phyloP scores from a whole-genome alignment of 1,140 invertebrate genomes.

The Mamestra configurata region DNA sequence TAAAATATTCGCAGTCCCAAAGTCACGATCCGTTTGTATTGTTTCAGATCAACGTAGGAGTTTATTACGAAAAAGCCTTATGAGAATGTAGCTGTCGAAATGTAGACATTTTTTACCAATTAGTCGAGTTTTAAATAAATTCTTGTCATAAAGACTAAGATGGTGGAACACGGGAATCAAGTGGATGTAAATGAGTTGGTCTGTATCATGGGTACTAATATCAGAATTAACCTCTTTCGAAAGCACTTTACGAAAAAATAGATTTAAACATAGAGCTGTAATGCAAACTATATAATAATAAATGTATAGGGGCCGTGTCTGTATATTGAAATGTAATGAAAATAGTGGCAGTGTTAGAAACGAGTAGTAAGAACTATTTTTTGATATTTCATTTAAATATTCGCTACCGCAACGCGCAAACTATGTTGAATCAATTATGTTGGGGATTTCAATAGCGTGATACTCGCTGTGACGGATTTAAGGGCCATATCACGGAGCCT shows the following conservation, averaged over 20 bases:
- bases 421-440: slow-evolving; percentile 3
- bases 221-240: slow-evolving; percentile 46
- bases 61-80: slow-evolving; percentile 87
- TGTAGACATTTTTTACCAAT: slow-evolving; percentile 80
- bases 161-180: slow-evolving; percentile 82
- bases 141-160: slow-evolving; percentile 74
- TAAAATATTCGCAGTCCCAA: slow-evolving; percentile 14
- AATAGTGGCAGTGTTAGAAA: slow-evolving; percentile 38
- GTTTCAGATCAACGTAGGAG: slow-evolving; percentile 86
- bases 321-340: slow-evolving; percentile 28
- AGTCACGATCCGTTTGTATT: slow-evolving; percentile 55
- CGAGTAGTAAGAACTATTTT: slow-evolving; percentile 22
- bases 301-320: slow-evolving; percentile 39
- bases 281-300: slow-evolving; percentile 23
- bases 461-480: slow-evolving; percentile 18
- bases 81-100: slow-evolving; percentile 80
- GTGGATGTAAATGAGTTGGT: slow-evolving; percentile 59
- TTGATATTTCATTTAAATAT: slow-evolving; percentile 15
- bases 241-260: slow-evolving; percentile 48
- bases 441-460: slow-evolving; percentile 7
- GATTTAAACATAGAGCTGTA: slow-evolving; percentile 50
- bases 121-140: slow-evolving; percentile 72
- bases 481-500: slow-evolving; percentile 3
- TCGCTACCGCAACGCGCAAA: slow-evolving; percentile 11
- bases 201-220: slow-evolving; percentile 47